Evolutionary conservation across 1,140 invertebrate species (phyloP).

Genomic region (Hycleus cichorii): DNA sequence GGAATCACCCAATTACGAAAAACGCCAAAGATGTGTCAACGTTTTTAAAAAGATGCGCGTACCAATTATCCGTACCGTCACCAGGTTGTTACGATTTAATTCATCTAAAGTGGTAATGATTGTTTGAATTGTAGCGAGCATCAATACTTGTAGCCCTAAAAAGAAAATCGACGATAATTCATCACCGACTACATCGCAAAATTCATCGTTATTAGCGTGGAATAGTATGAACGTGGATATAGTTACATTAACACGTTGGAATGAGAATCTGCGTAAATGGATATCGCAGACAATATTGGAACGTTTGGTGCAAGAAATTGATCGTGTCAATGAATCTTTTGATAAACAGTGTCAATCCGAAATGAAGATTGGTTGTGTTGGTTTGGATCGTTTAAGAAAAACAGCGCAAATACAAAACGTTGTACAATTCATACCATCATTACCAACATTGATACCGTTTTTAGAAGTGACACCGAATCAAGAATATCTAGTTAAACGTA

Average conservation of each 20-base stretch:
- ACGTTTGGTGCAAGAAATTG: conserved; percentile 62
- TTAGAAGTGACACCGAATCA: conserved; percentile 72
- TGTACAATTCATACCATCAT: conserved; percentile 55
- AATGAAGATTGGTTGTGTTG: conserved; percentile 60
- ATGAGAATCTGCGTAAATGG: conserved; percentile 66
- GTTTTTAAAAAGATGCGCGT: conserved; percentile 45
- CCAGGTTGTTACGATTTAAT: conserved; percentile 36
- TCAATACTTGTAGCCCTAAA: conserved; percentile 39
- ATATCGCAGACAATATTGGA: conserved; percentile 68
- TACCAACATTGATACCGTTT: conserved; percentile 66
- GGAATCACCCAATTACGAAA: conserved; percentile 49
- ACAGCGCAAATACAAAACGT: conserved; percentile 52
- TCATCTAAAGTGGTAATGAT: neutral
- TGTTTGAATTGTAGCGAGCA: conserved; percentile 17
- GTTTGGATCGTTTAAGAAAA: conserved; percentile 61
- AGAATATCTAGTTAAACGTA: conserved; percentile 71
- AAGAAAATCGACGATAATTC: conserved; percentile 43
- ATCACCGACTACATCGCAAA: conserved; percentile 41
- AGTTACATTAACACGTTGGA: conserved; percentile 55
- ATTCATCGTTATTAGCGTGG: conserved; percentile 49
- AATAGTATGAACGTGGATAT: conserved; percentile 53
- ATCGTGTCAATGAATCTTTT: conserved; percentile 57
- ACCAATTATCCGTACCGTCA: conserved; percentile 49
- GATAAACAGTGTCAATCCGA: conserved; percentile 61
- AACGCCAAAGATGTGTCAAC: conserved; percentile 47